Base-by-base conservation (phyloP, 1,140 invertebrate genomes). In the Papilio polyxenes region DNA sequence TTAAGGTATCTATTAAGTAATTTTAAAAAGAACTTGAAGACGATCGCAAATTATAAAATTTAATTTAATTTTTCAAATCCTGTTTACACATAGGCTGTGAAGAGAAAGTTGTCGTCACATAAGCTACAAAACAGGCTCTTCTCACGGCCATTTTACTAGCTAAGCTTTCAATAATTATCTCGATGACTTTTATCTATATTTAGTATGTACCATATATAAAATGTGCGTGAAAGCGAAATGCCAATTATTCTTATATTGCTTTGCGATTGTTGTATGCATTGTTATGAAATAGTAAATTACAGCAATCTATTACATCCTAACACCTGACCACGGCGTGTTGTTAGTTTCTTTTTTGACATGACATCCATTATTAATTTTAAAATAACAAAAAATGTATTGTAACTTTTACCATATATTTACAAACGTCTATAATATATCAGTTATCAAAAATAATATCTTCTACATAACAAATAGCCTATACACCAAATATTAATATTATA, bases 241-340 rank as follows among this genome's bases (percentile, higher is more conserved):
- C 82, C 83, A 81, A 84, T 83, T 86, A 81, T 86, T 87, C 37
- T 83, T 85, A 78, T 85, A 75, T 83, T 87, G 88, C 89, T 85
- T 80, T 84, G 87, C 88, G 87, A 88, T 84, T 88, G 85, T 88
- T 84, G 87, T 82, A 78, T 84, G 84, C 81, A 80, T 83, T 82
- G 59, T 83, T 85, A 59, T 83, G 69, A 83, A 81, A 76, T 84
- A 81, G 62, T 72, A 80, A 80, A 80, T 85, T 82, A 82, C 81
- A 83, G 80, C 75, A 84, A 77, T 84, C 75, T 81, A 82, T 82
- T 82, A 80, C 78, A 84, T 84, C 82, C 80, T 82, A 69, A 56
- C 51, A 65, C 78, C 49, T 51, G 11, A 49, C 20, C 40, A 79
- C 56, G 44, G 77, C 37, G 53, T 79, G 75, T 77, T 77, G 20